Conservation (phyloP, 2,797 vertebrate genomes). For the Acanthopagrus latus region DNA sequence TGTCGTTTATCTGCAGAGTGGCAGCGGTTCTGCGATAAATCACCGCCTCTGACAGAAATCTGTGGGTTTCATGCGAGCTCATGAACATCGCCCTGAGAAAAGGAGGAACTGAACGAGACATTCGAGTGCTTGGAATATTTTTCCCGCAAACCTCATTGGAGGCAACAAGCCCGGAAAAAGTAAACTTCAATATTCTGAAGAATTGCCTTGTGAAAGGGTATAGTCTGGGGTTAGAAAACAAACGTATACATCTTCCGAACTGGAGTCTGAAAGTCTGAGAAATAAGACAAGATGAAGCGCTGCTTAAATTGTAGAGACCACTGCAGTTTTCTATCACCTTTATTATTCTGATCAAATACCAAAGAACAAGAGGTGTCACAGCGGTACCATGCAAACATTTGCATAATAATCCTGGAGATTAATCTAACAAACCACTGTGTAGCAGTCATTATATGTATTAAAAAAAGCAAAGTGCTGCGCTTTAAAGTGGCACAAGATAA, state of each 20-base stretch:
- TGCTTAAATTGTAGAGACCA: constrained; percentile 30
- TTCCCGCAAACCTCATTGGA: constrained; percentile 38
- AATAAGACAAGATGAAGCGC: constrained; percentile 18
- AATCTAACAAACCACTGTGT: constrained; percentile 46
- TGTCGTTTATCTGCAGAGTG: constrained; percentile 65
- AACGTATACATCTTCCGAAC: constrained; percentile 2
- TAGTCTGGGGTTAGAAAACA: constrained; percentile 2
- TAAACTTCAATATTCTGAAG: constrained; percentile 11
- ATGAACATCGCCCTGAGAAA: constrained; percentile 58
- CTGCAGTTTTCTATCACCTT: constrained; percentile 29
- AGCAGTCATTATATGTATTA: constrained; percentile 7
- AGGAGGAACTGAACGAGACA: constrained; percentile 46
- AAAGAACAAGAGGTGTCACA: constrained; percentile 30
- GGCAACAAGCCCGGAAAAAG: constrained; percentile 33
- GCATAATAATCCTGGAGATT: constrained; percentile 50
- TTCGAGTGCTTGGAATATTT: constrained; percentile 46
- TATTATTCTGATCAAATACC: constrained; percentile 42
- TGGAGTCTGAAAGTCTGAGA: neutral
- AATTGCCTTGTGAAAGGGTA: constrained; percentile 7
- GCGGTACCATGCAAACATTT: constrained; percentile 44
- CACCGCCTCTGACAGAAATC: constrained; percentile 66
- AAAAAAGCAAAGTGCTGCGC: constrained; percentile 43
- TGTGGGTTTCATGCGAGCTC: constrained; percentile 64
- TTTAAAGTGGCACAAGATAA: constrained; percentile 33
- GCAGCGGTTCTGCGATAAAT: constrained; percentile 70